Conservation (phyloP, 2,797 vertebrate species). For the Anas georgica region DNA sequence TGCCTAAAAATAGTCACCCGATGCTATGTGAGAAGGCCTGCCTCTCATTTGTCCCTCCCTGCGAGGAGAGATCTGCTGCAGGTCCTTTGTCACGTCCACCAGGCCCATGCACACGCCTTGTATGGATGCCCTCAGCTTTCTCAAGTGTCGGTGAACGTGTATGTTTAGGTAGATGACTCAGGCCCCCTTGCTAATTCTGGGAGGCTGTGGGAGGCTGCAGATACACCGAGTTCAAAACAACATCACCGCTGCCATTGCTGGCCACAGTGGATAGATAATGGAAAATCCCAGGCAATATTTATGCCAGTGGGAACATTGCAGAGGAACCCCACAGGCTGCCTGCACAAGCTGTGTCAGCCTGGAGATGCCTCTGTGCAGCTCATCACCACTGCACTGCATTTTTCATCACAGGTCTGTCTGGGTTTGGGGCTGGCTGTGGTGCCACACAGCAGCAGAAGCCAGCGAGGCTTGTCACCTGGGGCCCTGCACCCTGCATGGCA, state of each 20-base stretch:
- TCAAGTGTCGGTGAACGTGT: neutral
- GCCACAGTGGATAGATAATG: neutral
- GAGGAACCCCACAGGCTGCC: neutral
- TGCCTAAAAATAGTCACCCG: neutral
- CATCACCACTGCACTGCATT: neutral
- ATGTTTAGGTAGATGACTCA: neutral
- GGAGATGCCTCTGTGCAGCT: neutral
- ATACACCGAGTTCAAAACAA: neutral
- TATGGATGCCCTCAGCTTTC: neutral
- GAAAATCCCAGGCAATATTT: constrained; percentile 24
- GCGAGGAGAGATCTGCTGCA: neutral
- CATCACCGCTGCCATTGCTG: neutral
- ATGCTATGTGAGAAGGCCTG: neutral
- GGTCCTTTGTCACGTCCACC: neutral
- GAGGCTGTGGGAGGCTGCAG: neutral
- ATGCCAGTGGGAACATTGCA: neutral
- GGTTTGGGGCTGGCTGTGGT: neutral
- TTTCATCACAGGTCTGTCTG: neutral
- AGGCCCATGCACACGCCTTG: neutral
- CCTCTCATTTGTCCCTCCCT: neutral
- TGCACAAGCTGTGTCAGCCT: neutral
- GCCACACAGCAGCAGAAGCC: accelerated
- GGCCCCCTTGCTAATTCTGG: neutral
- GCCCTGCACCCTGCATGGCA: neutral
- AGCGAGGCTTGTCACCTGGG: neutral